Evolutionary conservation across 2,113 vertebrate genomes (phyloP), one percentile per base, ranked within the genome.

Genomic region (Sinocyclocheilus anophthalmus): DNA sequence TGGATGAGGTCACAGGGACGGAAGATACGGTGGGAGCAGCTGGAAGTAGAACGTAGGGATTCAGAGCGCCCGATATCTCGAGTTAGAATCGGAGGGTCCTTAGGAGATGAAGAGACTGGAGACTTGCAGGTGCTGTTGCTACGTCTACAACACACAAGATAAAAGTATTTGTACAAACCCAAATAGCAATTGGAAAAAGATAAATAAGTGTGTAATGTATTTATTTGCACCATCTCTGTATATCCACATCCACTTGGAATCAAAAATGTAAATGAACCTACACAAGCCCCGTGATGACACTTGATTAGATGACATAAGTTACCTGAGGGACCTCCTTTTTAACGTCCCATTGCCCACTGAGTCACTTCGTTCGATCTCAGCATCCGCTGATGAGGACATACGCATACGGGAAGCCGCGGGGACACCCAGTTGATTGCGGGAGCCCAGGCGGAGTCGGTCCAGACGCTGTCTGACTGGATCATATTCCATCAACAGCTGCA

Each of bases 51-150:
- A 55, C 96, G 96, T 2, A 99, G 93, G 9, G 98, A 99, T 82
- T 99, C 98, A 0, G 98, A 99, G 67, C 98, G 97, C 3, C 96
- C 96, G 18, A 99, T 97, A 92, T 97, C 97, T 4, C 96, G 95
- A 83, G 93, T 93, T 63, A 97, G 92, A 0, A 96, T 91, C n/a
- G 95, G 92, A 0, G 91, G 92, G 14, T 98, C 96, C 91, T 96
- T 98, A 1, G 97, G 97, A 80, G 97, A 98, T 85, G 94, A 93
- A 73, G 97, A 96, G 11, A 97, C 97, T 0, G 97, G 96, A 18
- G 97, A 98, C 90, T 96, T 98, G 22, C 96, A 99, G 90, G 95
- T 99, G 90, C 98, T 99, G 94, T 97, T 99, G 90, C 97, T 99
- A 88, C 97, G 94, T 88, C 98, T 99, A 86, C 13, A 87, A 90